Evolutionary conservation across 2,888 invertebrate genomes (phyloP).

Genomic region (Napeogenes inachia): DNA sequence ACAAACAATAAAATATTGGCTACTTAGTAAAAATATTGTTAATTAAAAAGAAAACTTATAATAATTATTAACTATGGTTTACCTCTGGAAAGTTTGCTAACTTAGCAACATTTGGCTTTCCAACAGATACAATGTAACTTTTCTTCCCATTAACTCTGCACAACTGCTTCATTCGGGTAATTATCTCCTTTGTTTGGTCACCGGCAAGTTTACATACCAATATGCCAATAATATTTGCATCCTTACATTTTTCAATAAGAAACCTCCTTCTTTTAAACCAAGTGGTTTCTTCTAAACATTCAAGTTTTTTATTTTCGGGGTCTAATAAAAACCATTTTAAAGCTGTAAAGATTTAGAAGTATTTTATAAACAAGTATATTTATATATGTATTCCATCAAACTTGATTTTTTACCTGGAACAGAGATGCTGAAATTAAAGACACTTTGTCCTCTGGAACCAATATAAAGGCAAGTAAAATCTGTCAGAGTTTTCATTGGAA

Average conservation of each 20-base stretch:
- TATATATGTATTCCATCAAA: slow-evolving; percentile 3
- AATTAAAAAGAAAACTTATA: not conserved
- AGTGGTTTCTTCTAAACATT: slow-evolving; percentile 56
- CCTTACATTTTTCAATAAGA: slow-evolving; percentile 93
- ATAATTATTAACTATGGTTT: slow-evolving; percentile 28
- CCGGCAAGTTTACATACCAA: slow-evolving; percentile 94
- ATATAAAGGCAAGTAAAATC: slow-evolving; percentile 81
- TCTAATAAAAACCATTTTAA: slow-evolving; percentile 78
- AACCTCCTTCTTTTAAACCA: slow-evolving; percentile 89
- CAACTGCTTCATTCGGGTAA: slow-evolving; percentile 84
- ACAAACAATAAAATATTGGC: not conserved
- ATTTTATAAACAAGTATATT: slow-evolving; percentile 4
- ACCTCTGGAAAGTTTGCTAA: slow-evolving; percentile 96
- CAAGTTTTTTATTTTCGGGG: slow-evolving; percentile 55
- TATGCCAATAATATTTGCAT: slow-evolving; percentile 91
- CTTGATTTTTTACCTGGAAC: slow-evolving; percentile 57
- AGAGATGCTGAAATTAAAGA: slow-evolving; percentile 80
- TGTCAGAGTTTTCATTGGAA: slow-evolving; percentile 50
- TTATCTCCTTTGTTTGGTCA: slow-evolving; percentile 84
- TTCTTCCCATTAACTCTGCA: slow-evolving; percentile 88
- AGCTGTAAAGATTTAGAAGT: slow-evolving; percentile 52
- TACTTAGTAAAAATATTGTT: not conserved
- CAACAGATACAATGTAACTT: slow-evolving; percentile 93
- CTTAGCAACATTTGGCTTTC: slow-evolving; percentile 96
- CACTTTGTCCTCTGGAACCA: slow-evolving; percentile 80